phyloP scores from a whole-genome alignment of 2,113 vertebrate genomes.

The Myotis yumanensis region DNA sequence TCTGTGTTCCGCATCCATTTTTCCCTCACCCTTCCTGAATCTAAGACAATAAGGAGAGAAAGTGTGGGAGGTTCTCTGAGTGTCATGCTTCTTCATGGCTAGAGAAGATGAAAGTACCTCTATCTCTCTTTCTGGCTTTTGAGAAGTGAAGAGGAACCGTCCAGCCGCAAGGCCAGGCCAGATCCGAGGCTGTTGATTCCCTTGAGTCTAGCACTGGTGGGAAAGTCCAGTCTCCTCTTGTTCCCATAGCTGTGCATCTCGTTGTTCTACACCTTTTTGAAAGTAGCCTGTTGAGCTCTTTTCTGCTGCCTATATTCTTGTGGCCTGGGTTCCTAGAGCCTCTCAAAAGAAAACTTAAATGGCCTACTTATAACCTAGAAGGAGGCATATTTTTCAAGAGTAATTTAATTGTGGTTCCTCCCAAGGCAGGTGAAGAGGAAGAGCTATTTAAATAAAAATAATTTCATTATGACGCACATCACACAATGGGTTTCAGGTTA shows the following conservation, averaged over 20 bases:
- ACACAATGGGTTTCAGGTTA: neutral
- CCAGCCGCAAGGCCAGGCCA: neutral
- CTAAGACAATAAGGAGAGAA: neutral
- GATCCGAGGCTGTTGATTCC: neutral
- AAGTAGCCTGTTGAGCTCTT: neutral
- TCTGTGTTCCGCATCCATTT: neutral
- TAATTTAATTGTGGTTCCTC: neutral
- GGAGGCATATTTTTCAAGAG: neutral
- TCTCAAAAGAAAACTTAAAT: neutral
- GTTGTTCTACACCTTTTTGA: neutral
- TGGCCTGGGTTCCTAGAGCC: neutral
- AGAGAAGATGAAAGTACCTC: neutral
- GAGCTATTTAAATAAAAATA: neutral
- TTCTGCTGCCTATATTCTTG: neutral
- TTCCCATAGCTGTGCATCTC: neutral
- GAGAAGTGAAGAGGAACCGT: neutral
- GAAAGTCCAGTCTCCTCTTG: rapidly evolving
- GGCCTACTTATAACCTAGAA: neutral
- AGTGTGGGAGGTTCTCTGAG: too few species aligned
- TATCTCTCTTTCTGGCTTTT: neutral
- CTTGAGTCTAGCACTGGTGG: rapidly evolving
- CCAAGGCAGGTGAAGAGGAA: neutral
- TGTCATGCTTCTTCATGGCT: neutral
- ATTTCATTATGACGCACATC: neutral
- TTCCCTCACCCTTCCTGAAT: neutral